Conservation (phyloP, 2,888 invertebrate genomes). For the Hesperia comma region DNA sequence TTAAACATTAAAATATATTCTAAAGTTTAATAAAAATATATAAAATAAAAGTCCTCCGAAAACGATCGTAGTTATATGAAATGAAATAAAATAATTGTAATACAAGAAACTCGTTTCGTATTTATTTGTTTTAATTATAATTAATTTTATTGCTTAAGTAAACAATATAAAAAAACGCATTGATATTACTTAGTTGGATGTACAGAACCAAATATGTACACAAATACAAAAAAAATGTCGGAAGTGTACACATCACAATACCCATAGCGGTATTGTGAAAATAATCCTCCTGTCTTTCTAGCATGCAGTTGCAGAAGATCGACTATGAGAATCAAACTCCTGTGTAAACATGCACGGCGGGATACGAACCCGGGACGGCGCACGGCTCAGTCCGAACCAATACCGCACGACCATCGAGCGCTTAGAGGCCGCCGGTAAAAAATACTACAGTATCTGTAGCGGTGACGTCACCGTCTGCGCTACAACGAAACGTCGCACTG, state of each 20-base stretch:
- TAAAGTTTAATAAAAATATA: too few species aligned
- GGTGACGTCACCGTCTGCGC: slow-evolving; percentile 12
- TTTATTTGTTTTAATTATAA: too few species aligned
- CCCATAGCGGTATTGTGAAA: slow-evolving; percentile 52
- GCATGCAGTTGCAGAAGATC: slow-evolving; percentile 73
- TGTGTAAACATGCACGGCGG: slow-evolving; percentile 51
- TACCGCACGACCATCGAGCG: slow-evolving; percentile 16
- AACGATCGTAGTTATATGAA: too few species aligned
- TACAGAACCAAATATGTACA: neutral
- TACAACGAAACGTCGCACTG: neutral
- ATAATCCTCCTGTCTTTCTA: slow-evolving; percentile 58
- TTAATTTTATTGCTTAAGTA: too few species aligned
- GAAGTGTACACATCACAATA: slow-evolving; percentile 72
- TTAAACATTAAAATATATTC: too few species aligned
- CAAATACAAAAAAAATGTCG: slow-evolving; percentile 57
- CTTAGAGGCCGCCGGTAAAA: slow-evolving; percentile 5
- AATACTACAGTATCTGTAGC: slow-evolving; percentile 1
- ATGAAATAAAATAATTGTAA: too few species aligned
- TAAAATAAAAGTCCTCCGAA: too few species aligned
- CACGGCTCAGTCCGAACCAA: neutral
- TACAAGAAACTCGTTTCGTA: too few species aligned
- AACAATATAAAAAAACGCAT: too few species aligned
- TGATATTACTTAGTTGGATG: neutral
- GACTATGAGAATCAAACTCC: slow-evolving; percentile 55
- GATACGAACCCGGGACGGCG: slow-evolving; percentile 22